These are phyloP conservation scores for Philopotamus ludificatus DNA, from an alignment of 1,140 invertebrate species.

Conservation along the genomic window DNA sequence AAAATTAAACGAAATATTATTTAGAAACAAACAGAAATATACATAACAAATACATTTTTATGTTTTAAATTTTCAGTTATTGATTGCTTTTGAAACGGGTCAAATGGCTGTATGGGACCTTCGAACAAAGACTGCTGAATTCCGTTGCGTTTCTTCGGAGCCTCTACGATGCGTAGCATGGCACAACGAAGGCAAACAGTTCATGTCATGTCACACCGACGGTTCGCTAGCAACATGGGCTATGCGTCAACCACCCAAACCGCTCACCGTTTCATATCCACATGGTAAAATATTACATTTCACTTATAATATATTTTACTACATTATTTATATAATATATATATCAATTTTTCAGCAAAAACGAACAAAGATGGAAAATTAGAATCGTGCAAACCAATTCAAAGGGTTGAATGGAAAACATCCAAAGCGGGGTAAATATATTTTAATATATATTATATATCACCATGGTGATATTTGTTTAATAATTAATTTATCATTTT, in stretches of 20 bases:
- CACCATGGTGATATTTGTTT: background rate
- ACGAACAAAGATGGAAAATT: constrained; percentile 81
- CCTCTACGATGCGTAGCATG: constrained; percentile 85
- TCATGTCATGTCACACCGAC: constrained; percentile 95
- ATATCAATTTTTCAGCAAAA: constrained; percentile 68
- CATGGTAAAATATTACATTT: constrained; percentile 70
- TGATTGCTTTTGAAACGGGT: constrained; percentile 96
- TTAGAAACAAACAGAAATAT: too few species aligned
- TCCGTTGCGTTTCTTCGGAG: constrained; percentile 76
- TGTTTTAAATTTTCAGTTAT: constrained; percentile 64
- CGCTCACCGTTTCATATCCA: constrained; percentile 79
- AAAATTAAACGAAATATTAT: too few species aligned
- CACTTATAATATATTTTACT: background rate
- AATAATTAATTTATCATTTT: constrained; percentile 36
- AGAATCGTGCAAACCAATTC: constrained; percentile 87
- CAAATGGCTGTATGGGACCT: constrained; percentile 96
- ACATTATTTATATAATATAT: background rate
- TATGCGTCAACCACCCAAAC: constrained; percentile 71
- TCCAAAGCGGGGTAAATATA: constrained; percentile 78
- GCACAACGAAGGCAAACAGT: constrained; percentile 98
- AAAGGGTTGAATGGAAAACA: constrained; percentile 93
- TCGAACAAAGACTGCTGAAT: constrained; percentile 75
- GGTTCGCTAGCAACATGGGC: constrained; percentile 94
- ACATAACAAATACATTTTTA: background rate
- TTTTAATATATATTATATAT: background rate